These are phyloP conservation scores for Polypedilum vanderplanki DNA, from an alignment of 1,140 invertebrate genomes.

Conservation along the genomic window DNA sequence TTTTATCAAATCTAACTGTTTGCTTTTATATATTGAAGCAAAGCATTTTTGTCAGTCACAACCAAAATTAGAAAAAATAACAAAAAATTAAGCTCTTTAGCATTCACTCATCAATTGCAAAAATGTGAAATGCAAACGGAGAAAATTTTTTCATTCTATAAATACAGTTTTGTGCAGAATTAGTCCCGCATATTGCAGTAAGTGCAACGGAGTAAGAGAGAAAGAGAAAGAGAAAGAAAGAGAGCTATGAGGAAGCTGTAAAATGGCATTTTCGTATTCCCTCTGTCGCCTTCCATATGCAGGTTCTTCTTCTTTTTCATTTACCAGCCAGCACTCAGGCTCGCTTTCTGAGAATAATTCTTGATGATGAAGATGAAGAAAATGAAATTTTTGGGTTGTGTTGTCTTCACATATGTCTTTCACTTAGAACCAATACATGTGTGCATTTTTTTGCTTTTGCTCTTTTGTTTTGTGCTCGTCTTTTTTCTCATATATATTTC, in stretches of 20 bases:
- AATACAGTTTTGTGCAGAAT: neutral
- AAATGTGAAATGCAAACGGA: neutral
- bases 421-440: neutral
- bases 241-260: constrained; percentile 10
- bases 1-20: too few relatives aligned
- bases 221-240: too few relatives aligned
- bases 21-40: too few relatives aligned
- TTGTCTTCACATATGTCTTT: constrained; percentile 13
- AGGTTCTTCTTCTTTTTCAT: neutral
- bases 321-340: too few relatives aligned
- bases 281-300: constrained; percentile 12
- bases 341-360: neutral
- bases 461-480: too few relatives aligned
- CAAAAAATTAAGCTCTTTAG: too few relatives aligned
- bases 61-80: too few relatives aligned
- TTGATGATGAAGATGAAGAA: neutral
- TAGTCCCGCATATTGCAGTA: neutral
- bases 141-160: neutral
- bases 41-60: too few relatives aligned
- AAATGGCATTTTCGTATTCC: constrained; percentile 6
- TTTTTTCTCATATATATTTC: too few relatives aligned
- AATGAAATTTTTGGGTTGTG: neutral
- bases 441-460: too few relatives aligned
- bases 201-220: neutral
- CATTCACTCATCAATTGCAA: too few relatives aligned